phyloP scores from a whole-genome alignment of 2,113 vertebrate species.

The Pipra filicauda region DNA sequence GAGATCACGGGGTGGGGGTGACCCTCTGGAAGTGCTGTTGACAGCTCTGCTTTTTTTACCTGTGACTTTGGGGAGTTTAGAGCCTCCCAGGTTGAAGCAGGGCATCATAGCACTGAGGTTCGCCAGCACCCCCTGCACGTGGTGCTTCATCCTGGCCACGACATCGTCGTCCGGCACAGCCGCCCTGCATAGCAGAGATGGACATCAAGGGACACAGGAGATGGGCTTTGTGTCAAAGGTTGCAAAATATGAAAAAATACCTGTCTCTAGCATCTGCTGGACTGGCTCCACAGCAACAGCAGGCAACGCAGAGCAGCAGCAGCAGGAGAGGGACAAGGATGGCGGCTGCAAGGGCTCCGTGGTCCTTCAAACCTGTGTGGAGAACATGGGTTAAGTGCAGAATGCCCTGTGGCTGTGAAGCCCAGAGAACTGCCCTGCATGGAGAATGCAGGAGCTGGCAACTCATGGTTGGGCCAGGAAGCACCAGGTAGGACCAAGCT shows the following conservation, averaged over 20 bases:
- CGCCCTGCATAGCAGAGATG: neutral
- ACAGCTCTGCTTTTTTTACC: constrained; percentile 70
- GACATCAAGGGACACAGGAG: fast-evolving
- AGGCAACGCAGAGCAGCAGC: constrained; percentile 77
- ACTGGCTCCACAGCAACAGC: constrained; percentile 76
- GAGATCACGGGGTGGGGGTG: neutral
- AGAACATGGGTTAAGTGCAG: neutral
- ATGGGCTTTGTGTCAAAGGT: fast-evolving
- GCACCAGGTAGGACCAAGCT: neutral
- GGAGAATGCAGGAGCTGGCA: neutral
- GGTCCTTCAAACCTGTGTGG: constrained; percentile 60
- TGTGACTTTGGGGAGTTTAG: constrained; percentile 91
- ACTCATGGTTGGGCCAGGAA: neutral
- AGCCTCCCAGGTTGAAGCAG: constrained; percentile 82
- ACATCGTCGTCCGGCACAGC: constrained; percentile 64
- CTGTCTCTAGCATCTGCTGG: constrained; percentile 80
- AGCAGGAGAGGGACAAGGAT: constrained; percentile 81
- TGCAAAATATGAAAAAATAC: constrained; percentile 47
- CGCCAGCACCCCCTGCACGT: constrained; percentile 83
- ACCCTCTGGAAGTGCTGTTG: neutral
- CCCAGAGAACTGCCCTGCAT: fast-evolving
- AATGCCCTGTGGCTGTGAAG: fast-evolving
- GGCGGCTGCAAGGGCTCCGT: constrained; percentile 69
- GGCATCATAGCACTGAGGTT: constrained; percentile 82
- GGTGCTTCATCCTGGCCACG: constrained; percentile 87